Base-by-base conservation (phyloP, 2,888 invertebrate species). In the Hanleya hanleyi region DNA sequence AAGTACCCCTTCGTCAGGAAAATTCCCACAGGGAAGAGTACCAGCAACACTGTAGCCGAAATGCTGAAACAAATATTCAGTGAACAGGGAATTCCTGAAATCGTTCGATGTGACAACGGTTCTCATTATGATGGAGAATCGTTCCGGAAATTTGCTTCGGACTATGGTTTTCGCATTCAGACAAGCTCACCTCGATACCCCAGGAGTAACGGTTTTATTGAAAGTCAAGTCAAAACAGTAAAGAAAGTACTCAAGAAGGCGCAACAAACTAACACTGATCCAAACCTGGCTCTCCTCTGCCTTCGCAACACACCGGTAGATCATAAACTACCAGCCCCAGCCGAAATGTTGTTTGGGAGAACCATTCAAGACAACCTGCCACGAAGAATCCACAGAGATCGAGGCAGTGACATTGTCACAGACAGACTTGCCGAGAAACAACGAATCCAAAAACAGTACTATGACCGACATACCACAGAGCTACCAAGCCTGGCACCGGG, bases 21-120 rank as follows among this genome's bases (percentile, higher is more conserved):
- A 35, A 1, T 64, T 15, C 29, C 57, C 22, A 35, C 64, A 36
- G 29, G n/a, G 15, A 1, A 37, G 5, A 22, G 36, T 37, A 64
- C 33, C 5, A 64, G 64, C 36, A 35, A 33, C 1, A 3, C 29
- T 6, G 36, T 64, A 12, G 36, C 15, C 15, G n/a, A 64, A 36
- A 9, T 37, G 9, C 35, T 37, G 9, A 33, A 64, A 36, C 35
- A 64, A 26, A 35, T 64, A 18, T 64, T 64, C 9, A 36, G 37
- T 64, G 64, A 64, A 64, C 77, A 80, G 35, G 75, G 76, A 7
- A 68, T 80, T 62, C 76, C 75, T 12, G 1, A 29, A 9, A 61
- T 12, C 41, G 67, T 78, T 22, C 38, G 72, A 29, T 74, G 72
- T 29, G 77, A 79, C 65, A 79, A 79, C 36, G 78, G 81, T 26